Conservation (phyloP, 2,113 vertebrate species). For the Acrocephalus arundinaceus region DNA sequence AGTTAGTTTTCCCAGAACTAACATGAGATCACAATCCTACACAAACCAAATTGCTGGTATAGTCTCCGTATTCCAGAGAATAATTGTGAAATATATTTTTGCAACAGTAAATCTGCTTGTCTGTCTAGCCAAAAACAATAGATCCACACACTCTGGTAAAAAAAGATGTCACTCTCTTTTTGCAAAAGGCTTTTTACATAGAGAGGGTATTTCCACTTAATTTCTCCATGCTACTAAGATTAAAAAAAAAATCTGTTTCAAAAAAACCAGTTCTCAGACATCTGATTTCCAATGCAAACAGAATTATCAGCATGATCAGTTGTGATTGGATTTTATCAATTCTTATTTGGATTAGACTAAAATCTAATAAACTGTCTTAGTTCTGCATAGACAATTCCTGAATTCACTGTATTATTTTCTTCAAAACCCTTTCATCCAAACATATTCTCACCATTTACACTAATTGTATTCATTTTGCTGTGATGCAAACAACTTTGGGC, state of each 20-base stretch:
- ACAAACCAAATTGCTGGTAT: neutral
- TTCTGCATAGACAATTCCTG: neutral
- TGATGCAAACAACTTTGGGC: neutral
- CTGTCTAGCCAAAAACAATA: neutral
- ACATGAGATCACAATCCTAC: neutral
- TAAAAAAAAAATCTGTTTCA: neutral
- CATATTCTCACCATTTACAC: neutral
- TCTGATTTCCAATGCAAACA: neutral
- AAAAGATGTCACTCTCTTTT: neutral
- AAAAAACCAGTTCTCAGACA: neutral
- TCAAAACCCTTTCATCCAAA: neutral
- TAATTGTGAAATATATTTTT: neutral
- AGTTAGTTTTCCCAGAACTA: neutral
- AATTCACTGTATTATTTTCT: neutral
- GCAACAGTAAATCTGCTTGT: neutral
- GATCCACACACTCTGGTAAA: neutral
- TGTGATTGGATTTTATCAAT: neutral
- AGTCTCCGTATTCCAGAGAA: neutral
- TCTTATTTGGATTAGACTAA: neutral
- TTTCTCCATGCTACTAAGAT: neutral
- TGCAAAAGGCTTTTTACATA: neutral
- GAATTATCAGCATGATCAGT: neutral
- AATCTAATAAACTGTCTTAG: neutral
- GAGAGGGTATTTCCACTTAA: neutral
- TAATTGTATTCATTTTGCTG: neutral